Conservation (phyloP, 1,140 invertebrate genomes). For the Drosophila ercepeae region DNA sequence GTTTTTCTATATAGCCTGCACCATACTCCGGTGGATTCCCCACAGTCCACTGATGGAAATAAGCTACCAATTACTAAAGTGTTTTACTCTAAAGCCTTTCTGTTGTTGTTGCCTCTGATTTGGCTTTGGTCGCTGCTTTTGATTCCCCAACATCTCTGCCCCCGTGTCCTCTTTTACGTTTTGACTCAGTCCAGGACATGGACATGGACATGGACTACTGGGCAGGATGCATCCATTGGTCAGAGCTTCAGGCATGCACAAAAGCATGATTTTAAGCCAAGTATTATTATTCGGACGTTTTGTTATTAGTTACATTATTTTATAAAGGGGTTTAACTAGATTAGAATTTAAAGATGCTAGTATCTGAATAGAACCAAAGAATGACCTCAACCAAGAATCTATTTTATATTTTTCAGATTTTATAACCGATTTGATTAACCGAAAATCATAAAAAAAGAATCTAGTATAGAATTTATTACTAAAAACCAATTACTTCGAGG, state of each 20-base stretch:
- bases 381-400: neutral
- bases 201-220: constrained; percentile 14
- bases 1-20: constrained; percentile 2
- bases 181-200: constrained; percentile 8
- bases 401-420: too few species aligned
- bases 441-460: too few species aligned
- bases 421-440: too few species aligned
- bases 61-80: constrained; percentile 81
- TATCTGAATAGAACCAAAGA: too few species aligned
- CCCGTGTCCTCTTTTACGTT: too few species aligned
- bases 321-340: too few species aligned
- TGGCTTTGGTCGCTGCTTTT: constrained; percentile 30
- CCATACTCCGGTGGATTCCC: neutral
- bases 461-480: too few species aligned
- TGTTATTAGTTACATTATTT: neutral
- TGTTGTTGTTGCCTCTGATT: constrained; percentile 28
- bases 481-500: neutral
- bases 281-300: neutral
- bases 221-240: constrained; percentile 9
- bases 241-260: neutral
- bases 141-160: constrained; percentile 16
- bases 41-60: constrained; percentile 52
- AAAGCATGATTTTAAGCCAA: constrained; percentile 1
- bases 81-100: constrained; percentile 61
- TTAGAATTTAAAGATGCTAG: too few species aligned